phyloP scores from a whole-genome alignment of 2,797 vertebrate genomes.

The Hephaestus fuliginosus region DNA sequence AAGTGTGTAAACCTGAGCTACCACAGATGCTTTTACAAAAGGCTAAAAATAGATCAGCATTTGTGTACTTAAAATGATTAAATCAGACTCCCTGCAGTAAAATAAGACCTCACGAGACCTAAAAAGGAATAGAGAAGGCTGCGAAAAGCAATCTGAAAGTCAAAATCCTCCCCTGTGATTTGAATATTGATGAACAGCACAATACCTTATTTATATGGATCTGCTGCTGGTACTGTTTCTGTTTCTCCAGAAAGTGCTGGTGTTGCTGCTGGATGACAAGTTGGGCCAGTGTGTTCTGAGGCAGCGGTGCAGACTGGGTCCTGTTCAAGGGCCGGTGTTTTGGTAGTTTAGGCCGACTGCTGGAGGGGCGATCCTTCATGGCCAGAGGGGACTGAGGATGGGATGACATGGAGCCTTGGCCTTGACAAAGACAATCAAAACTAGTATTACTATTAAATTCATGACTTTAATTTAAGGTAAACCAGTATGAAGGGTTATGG shows the following conservation, averaged over 20 bases:
- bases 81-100: conserved; percentile 68
- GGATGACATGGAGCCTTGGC: conserved; percentile 89
- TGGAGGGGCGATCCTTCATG: conserved; percentile 91
- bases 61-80: conserved; percentile 72
- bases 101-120: conserved; percentile 55
- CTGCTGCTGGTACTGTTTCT: conserved; percentile 99
- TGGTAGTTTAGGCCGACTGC: conserved; percentile 92
- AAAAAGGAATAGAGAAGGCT: conserved; percentile 51
- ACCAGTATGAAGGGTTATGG: not conserved
- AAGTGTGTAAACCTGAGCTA: conserved; percentile 65
- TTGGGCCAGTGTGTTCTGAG: conserved; percentile 97
- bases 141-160: conserved; percentile 65
- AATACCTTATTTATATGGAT: conserved; percentile 98
- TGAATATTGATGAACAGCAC: conserved; percentile 53
- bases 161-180: conserved; percentile 54
- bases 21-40: conserved; percentile 70
- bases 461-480: not conserved
- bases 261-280: conserved; percentile 99
- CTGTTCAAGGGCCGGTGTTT: conserved; percentile 96
- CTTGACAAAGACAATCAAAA: conserved; percentile 50
- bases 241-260: conserved; percentile 98
- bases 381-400: conserved; percentile 94
- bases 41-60: conserved; percentile 73
- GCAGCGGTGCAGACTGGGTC: conserved; percentile 97
- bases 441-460: not conserved